Evolutionary conservation across 2,888 invertebrate species (phyloP).

Genomic region (Dromius quadrimaculatus): DNA sequence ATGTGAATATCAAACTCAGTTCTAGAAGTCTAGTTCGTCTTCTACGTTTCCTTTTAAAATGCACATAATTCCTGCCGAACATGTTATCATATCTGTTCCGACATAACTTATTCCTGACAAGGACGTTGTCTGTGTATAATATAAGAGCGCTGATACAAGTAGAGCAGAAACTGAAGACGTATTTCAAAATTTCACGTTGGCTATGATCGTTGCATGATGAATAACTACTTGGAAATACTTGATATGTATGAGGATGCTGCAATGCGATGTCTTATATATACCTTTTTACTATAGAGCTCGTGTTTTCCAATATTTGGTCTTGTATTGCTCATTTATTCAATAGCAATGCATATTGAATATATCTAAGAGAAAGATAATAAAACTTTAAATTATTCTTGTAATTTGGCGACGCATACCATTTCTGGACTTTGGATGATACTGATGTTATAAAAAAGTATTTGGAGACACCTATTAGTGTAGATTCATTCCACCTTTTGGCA

Average conservation of each 20-base stretch:
- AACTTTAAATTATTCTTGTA: too few species aligned
- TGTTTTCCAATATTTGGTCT: too few species aligned
- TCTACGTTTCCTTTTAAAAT: slow-evolving; percentile 45
- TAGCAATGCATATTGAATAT: too few species aligned
- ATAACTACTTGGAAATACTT: slow-evolving; percentile 4
- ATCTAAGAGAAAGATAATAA: too few species aligned
- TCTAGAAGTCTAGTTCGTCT: too few species aligned
- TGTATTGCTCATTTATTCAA: too few species aligned
- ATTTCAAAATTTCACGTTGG: slow-evolving; percentile 31
- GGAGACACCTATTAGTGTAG: too few species aligned
- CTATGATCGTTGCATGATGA: slow-evolving; percentile 45
- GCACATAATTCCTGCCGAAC: slow-evolving; percentile 50
- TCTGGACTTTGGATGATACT: too few species aligned
- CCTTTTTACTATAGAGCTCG: slow-evolving; percentile 39
- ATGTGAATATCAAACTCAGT: neutral
- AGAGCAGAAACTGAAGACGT: slow-evolving; percentile 31
- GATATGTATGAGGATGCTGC: slow-evolving; percentile 21
- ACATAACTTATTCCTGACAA: slow-evolving; percentile 49
- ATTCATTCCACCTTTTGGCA: too few species aligned
- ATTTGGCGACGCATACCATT: too few species aligned
- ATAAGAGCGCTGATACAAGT: slow-evolving; percentile 40
- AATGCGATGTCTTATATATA: slow-evolving; percentile 6
- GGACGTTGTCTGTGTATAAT: slow-evolving; percentile 44
- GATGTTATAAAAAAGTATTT: too few species aligned
- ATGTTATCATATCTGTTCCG: slow-evolving; percentile 51